Evolutionary conservation across 2,888 invertebrate genomes (phyloP).

Genomic region (Ceramica pisi): DNA sequence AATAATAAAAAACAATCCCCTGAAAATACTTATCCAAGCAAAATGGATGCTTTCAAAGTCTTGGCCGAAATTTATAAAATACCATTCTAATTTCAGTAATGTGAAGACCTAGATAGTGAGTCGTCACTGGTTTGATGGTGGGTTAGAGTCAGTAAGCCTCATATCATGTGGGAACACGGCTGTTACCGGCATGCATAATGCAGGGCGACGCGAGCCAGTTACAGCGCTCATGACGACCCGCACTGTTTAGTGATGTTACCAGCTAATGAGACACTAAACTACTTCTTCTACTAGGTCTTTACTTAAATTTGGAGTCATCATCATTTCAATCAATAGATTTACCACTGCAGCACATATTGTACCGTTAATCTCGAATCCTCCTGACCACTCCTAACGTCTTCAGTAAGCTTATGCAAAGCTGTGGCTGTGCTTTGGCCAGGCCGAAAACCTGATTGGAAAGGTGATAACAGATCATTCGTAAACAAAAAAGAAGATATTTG

Average conservation of each 20-base stretch:
- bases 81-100: slow-evolving; percentile 26
- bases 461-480: not conserved
- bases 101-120: slow-evolving; percentile 23
- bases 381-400: not conserved
- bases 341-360: not conserved
- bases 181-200: slow-evolving; percentile 74
- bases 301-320: slow-evolving; percentile 4
- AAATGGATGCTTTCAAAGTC: not conserved
- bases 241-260: slow-evolving; percentile 49
- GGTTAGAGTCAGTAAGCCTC: slow-evolving; percentile 64
- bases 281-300: too few relatives aligned
- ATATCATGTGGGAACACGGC: slow-evolving; percentile 72
- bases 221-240: slow-evolving; percentile 43
- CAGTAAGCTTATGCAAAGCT: too few relatives aligned
- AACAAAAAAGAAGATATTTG: too few relatives aligned
- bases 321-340: not conserved
- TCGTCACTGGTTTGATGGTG: slow-evolving; percentile 42
- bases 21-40: not conserved
- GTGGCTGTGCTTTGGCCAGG: too few relatives aligned
- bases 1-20: not conserved
- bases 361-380: too few relatives aligned
- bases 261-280: slow-evolving; percentile 40
- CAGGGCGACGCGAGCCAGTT: slow-evolving; percentile 62
- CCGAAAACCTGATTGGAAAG: not conserved
- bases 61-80: slow-evolving; percentile 14